Evolutionary conservation across 2,113 vertebrate genomes (phyloP), one percentile per base, ranked within the genome.

Genomic region (Entomyzon cyanotis): DNA sequence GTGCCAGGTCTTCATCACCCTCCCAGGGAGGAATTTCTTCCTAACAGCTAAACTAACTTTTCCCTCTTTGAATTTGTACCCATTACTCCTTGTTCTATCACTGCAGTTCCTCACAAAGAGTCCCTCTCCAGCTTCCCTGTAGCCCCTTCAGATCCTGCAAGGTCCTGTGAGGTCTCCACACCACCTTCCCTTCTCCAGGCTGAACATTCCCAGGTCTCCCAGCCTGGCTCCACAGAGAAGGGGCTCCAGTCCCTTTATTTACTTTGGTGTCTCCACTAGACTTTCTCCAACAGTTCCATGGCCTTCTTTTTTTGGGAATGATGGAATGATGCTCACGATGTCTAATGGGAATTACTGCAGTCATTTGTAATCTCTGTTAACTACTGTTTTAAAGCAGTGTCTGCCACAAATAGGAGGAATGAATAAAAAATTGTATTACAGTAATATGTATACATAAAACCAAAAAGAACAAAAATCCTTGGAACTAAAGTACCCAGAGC

Each of bases 221-320:
- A 63, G 15, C 8, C 11, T 16, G 20, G 7, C 41, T 44, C 59
- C 35, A 27, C 12, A 27, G 5, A 5, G 12, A 6, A 42, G 19
- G 12, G 1, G 9, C 39, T 63, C 20, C 41, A 65, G 10, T 22
- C 41, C 35, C 62, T 21, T 56, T 41, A 25, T 5, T 2, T 4
- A 17, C 0, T 0, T 15, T 10, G 7, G 22, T 47, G 25, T 21
- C 35, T 15, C n/a, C 49, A 4, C 9, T 17, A 20, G 30, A 11
- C 4, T 49, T 35, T 16, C 25, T 71, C 21, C 31, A 71, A 31
- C 30, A 49, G 21, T 22, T 42, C 25, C 31, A 35, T 6, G 28
- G 15, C 13, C 13, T 62, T 39, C 1, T 1, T 58, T 12, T 23
- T 25, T 64, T 42, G 42, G 58, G 25, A 71, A 64, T 31, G 21